Conservation (phyloP, 2,113 vertebrate genomes). For the Cyprinodon tularosa region DNA sequence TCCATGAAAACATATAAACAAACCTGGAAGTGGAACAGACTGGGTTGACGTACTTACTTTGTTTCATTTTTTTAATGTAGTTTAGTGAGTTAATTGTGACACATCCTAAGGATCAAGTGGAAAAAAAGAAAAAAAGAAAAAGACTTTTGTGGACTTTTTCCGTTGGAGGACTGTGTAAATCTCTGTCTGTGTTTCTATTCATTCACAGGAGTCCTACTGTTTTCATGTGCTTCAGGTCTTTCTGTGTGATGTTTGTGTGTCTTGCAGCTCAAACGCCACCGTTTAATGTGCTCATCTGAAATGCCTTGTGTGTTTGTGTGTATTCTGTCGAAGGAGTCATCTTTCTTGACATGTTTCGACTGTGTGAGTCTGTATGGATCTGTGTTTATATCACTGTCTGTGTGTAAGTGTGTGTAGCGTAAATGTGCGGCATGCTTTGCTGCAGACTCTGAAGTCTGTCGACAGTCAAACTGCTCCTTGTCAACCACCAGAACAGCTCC, state of each 20-base stretch:
- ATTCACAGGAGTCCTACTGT: constrained; percentile 44
- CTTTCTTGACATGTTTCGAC: constrained; percentile 60
- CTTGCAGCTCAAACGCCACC: constrained; percentile 9
- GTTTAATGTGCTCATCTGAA: constrained; percentile 45
- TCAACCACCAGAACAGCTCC: constrained; percentile 69
- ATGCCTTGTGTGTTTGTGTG: constrained; percentile 36
- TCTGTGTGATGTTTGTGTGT: constrained; percentile 34
- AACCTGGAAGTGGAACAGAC: constrained; percentile 45
- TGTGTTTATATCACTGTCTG: constrained; percentile 46
- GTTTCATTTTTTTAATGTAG: constrained; percentile 60
- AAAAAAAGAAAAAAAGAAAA: constrained; percentile 70
- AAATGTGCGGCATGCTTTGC: constrained; percentile 46
- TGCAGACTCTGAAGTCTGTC: constrained; percentile 59
- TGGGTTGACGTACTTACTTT: constrained; percentile 67
- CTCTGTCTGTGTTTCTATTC: constrained; percentile 52
- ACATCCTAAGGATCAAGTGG: constrained; percentile 77
- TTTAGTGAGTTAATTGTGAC: constrained; percentile 73
- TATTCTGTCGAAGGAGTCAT: constrained; percentile 41
- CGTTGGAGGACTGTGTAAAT: constrained; percentile 46
- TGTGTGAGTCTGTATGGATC: constrained; percentile 30
- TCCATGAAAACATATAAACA: constrained; percentile 61
- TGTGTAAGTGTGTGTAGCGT: constrained; percentile 35
- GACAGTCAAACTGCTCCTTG: constrained; percentile 74
- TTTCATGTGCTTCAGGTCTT: constrained; percentile 37
- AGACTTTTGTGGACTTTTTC: constrained; percentile 55